Evolutionary conservation across 2,113 vertebrate genomes (phyloP).

Genomic region (Chelonoidis abingdonii): DNA sequence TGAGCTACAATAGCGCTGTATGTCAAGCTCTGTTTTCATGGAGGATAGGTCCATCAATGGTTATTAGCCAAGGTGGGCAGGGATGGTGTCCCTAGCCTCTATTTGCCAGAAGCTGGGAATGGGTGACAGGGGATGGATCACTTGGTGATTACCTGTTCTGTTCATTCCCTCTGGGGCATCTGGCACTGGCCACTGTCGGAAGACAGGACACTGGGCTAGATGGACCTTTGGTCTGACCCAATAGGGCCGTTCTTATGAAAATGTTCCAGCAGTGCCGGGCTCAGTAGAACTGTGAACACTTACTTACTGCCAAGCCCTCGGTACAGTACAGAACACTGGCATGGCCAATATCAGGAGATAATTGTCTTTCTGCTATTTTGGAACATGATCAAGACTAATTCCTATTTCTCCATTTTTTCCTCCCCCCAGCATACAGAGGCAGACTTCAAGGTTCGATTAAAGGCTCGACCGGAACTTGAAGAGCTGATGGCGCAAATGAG

Average conservation of each 20-base stretch:
- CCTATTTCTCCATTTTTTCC: neutral
- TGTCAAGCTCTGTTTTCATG: neutral
- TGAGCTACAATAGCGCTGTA: neutral
- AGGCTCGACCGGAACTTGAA: constrained; percentile 90
- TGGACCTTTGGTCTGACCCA: no score
- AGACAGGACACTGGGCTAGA: no score
- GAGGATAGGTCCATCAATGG: no score
- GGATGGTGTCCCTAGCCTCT: no score
- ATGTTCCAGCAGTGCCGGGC: neutral
- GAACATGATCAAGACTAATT: neutral
- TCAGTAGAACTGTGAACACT: neutral
- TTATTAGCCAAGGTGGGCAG: no score
- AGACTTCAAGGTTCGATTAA: constrained; percentile 87
- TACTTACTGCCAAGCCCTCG: neutral
- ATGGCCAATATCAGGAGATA: neutral
- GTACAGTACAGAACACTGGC: neutral
- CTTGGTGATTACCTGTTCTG: no score
- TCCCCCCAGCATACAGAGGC: constrained; percentile 85
- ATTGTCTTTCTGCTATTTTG: neutral
- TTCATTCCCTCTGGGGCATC: no score
- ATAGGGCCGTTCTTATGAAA: neutral
- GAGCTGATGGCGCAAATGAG: constrained; percentile 85
- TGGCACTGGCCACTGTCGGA: no score
- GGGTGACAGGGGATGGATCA: no score
- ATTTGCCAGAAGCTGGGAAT: no score